phyloP scores from a whole-genome alignment of 2,797 vertebrate species.

The Pipistrellus pipistrellus region DNA sequence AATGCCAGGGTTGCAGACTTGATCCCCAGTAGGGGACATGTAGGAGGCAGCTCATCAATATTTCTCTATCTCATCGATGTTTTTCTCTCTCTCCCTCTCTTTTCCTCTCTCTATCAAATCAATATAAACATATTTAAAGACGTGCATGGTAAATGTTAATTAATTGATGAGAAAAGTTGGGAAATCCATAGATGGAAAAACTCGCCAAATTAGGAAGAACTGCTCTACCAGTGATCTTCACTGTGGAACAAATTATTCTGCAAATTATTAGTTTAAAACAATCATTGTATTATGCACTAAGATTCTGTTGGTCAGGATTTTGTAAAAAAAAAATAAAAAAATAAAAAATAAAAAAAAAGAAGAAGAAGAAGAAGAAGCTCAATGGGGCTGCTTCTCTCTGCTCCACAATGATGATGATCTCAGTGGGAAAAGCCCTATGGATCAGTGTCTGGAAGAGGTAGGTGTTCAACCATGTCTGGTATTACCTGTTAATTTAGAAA shows the following conservation, averaged over 20 bases:
- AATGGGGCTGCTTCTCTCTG: neutral
- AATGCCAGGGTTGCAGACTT: no score
- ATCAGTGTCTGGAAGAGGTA: neutral
- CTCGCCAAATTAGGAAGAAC: neutral
- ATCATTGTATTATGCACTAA: neutral
- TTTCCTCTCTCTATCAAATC: no score
- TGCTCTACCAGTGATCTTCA: constrained; percentile 14
- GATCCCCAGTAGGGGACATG: no score
- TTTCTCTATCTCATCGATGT: no score
- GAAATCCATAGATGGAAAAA: neutral
- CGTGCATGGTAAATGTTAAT: neutral
- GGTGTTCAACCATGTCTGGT: neutral
- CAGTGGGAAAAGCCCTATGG: neutral
- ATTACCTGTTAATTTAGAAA: neutral
- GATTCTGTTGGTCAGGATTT: neutral
- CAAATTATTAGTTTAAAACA: neutral
- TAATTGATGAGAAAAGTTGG: neutral
- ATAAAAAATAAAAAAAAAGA: no score
- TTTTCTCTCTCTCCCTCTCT: no score
- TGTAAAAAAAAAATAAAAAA: neutral
- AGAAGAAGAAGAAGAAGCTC: no score
- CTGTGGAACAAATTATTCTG: neutral
- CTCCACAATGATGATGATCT: neutral
- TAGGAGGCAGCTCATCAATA: no score
- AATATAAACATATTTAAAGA: neutral